Base-by-base conservation (phyloP, 2,888 invertebrate species). In the Sesia bembeciformis region DNA sequence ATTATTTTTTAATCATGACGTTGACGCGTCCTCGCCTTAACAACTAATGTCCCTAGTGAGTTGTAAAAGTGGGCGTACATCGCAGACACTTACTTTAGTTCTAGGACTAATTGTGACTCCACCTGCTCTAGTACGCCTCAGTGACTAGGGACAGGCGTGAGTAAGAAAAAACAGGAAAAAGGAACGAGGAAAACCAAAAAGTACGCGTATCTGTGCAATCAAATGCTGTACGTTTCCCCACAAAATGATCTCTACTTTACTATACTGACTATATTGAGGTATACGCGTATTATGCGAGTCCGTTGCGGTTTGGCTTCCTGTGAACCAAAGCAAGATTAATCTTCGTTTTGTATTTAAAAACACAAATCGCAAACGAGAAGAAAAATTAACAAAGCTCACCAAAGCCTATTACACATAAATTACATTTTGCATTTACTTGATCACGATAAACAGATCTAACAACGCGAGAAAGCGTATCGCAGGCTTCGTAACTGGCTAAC, bases 401-500 rank as follows among this genome's bases (percentile, higher is more conserved):
- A 39, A 39, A 40, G 40, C 41, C 5, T 39, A 53, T 40, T 8
- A 46, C 46, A 46, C 46, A 46, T 46, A 46, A 46, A 46, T 46
- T 46, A 46, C 46, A 46, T 46, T 46, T 7, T 46, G 46, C 46
- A 46, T 46, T 46, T 46, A 46, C 46, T 46, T 46, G 46, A 46
- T 46, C 46, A 46, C 69, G 67, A 69, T 69, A 76, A 65, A 64
- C 66, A 74, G 67, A 76, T 73, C 72, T 74, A 77, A 73, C 74
- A 70, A 73, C 73, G 75, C 70, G 68, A 73, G 74, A 74, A 73
- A 79, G 73, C 72, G 68, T 70, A 73, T 70, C 65, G 71, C 70
- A 67, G 62, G 70, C 65, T 67, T 69, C 60, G 74, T 74, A 78
- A 81, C 78, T 73, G 75, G 81, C 76, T 74, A 78, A 81, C 78